Evolutionary conservation across 37 sponge, comb jelly and placozoan genomes (phyloP).

Genomic region (Agelas oroides): DNA sequence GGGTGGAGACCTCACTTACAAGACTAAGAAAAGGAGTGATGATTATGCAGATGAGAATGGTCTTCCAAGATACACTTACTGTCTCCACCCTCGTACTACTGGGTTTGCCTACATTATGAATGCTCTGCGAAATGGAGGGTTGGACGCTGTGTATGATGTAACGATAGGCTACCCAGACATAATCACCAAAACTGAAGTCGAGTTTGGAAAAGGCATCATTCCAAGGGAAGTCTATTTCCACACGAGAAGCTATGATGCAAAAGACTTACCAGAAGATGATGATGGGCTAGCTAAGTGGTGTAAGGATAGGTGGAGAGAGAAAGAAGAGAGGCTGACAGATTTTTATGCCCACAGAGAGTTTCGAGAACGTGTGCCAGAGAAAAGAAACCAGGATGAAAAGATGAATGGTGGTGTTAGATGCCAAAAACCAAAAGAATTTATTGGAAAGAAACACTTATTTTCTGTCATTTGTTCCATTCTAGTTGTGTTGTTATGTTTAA

Average conservation of each 20-base stretch:
- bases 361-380: background rate
- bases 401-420: background rate
- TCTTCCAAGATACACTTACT: constrained; percentile 76
- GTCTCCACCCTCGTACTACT: constrained; percentile 79
- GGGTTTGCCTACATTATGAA: constrained; percentile 73
- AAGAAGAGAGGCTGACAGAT: constrained; percentile 71
- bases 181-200: constrained; percentile 68
- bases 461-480: too few relatives aligned
- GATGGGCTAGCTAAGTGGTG: constrained; percentile 67
- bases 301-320: constrained; percentile 71
- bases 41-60: constrained; percentile 68
- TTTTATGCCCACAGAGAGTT: constrained; percentile 72
- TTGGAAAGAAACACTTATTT: too few relatives aligned
- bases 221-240: constrained; percentile 83
- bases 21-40: constrained; percentile 66
- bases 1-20: constrained; percentile 70
- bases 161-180: constrained; percentile 83
- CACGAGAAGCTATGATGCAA: constrained; percentile 36
- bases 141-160: constrained; percentile 86
- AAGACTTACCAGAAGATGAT: constrained; percentile 61
- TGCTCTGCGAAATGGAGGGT: constrained; percentile 51
- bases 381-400: background rate
- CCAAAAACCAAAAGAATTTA: too few relatives aligned
- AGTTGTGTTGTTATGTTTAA: too few relatives aligned
- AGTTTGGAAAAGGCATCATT: constrained; percentile 55